Evolutionary conservation across 1,140 invertebrate genomes (phyloP), one percentile per base, ranked within the genome.

Genomic region (Campodea augens): DNA sequence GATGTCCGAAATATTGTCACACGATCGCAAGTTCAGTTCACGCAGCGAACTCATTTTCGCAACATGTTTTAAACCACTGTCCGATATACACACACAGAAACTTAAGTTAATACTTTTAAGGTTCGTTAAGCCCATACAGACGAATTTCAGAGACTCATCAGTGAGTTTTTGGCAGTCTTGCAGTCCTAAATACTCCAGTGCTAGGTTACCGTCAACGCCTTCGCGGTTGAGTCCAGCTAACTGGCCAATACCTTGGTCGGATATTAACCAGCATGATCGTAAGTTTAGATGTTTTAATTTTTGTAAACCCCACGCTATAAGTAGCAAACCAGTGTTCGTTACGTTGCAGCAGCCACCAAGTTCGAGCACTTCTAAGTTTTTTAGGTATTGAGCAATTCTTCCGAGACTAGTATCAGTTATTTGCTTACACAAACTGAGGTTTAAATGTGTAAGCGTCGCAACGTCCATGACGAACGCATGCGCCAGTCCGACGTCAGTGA

Each of bases 81-180:
- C 89, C 1, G 86, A 91, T 22, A 96, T 78, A 49, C 81, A 85
- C 0, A 89, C 81, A 66, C 89, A 95, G 57, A 95, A 95, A 52
- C 84, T 90, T 4, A 96, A 69, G 60, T 96, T 95, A 46, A 95
- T 81, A 24, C 75, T 79, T 54, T 78, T 78, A 5, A 93, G 65
- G 38, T 73, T 73, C n/a, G 71, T 70, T 49, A 95, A 68, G 25
- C 87, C 86, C 25, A 71, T 64, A 37, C 83, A 80, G 13, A 90
- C 74, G 62, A 89, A 78, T 52, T 76, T 78, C 32, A 96, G 66
- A 0, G 86, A 79, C 52, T 90, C 86, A 62, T 96, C 90, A 24
- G 84, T 86, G 12, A 96, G 61, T 54, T 88, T 75, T 63, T 93
- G 89, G 65, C 89, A 95, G 64, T 95, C 89, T 65, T 95, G 90